A percentile compares a stretch with the other conserved stretches of the same genome.
Conservation (phyloP, 92 coral and sea anemone genomes). For the Phenganax subtilis region DNA sequence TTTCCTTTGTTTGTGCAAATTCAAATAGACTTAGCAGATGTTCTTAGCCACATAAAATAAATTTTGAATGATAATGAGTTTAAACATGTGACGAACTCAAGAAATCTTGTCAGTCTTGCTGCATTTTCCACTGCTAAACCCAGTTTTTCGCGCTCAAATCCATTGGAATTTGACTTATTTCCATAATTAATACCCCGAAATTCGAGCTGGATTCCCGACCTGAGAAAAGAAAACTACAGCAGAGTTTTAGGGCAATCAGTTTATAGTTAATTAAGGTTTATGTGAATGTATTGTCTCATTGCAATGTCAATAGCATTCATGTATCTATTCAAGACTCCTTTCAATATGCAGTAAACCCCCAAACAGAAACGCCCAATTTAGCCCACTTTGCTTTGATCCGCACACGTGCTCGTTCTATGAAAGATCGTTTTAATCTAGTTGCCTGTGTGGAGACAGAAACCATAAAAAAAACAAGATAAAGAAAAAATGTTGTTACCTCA, state of each 20-base stretch:
- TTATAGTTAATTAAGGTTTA: constrained; percentile 44
- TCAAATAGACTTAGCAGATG: constrained; percentile 99
- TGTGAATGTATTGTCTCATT: constrained; percentile 38
- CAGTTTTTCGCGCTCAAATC: constrained; percentile 6
- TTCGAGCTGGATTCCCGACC: neutral
- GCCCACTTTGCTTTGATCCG: constrained; percentile 4
- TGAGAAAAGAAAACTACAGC: neutral
- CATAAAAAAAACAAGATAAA: neutral
- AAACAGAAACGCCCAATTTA: constrained; percentile 59
- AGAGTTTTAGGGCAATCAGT: constrained; percentile 30
- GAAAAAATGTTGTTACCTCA: constrained; percentile 13
- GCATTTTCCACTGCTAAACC: constrained; percentile 9
- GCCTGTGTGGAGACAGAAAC: neutral
- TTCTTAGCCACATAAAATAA: constrained; percentile 53
- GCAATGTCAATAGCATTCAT: constrained; percentile 98
- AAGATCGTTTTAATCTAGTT: constrained; percentile 14
- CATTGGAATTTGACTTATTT: constrained; percentile 30
- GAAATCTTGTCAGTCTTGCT: constrained; percentile 17
- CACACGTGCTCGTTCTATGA: constrained; percentile 16
- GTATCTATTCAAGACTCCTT: constrained; percentile 73
- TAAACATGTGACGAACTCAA: constrained; percentile 61
- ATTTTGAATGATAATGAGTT: constrained; percentile 71
- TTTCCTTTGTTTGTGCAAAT: constrained; percentile 99
- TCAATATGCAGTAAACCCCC: constrained; percentile 62
- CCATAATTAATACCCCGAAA: constrained; percentile 38